Percentiles rank a stretch among this genome's conserved stretches.
phyloP scores from a whole-genome alignment of 2,113 vertebrate species.

The Paratilapia polleni region DNA sequence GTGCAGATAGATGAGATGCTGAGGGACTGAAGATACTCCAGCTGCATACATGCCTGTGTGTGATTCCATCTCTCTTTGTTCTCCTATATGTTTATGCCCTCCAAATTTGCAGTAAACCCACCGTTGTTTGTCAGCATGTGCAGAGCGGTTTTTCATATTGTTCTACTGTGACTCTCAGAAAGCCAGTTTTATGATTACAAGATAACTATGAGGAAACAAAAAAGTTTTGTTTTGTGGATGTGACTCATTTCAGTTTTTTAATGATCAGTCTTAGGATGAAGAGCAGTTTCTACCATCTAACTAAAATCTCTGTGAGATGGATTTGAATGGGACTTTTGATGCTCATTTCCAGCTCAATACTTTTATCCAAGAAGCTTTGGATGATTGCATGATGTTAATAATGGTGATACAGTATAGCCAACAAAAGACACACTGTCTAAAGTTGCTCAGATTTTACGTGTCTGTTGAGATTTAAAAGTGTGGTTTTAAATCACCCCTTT shows the following conservation, averaged over 20 bases:
- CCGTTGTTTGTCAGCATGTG: not conserved
- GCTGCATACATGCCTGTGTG: not conserved
- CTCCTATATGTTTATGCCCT: not conserved
- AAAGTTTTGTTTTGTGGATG: not conserved
- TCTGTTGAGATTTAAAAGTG: no score
- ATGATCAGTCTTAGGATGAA: not conserved
- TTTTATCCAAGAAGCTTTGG: no score
- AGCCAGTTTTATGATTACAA: not conserved
- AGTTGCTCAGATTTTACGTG: no score
- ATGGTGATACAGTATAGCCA: no score
- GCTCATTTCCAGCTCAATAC: no score
- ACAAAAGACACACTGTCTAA: no score
- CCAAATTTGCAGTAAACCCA: not conserved
- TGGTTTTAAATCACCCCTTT: no score
- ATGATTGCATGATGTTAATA: no score
- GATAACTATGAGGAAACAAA: not conserved
- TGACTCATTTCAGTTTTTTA: not conserved
- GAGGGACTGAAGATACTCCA: not conserved
- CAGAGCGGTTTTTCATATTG: accelerated
- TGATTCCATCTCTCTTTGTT: not conserved
- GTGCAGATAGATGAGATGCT: constrained; percentile 13
- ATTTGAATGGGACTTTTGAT: not conserved
- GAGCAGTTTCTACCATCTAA: not conserved
- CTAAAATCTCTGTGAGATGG: not conserved
- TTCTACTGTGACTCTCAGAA: not conserved